Evolutionary conservation across 2,797 vertebrate genomes (phyloP), one percentile per base, ranked within the genome.

Genomic region (Gobionotothen gibberifrons): DNA sequence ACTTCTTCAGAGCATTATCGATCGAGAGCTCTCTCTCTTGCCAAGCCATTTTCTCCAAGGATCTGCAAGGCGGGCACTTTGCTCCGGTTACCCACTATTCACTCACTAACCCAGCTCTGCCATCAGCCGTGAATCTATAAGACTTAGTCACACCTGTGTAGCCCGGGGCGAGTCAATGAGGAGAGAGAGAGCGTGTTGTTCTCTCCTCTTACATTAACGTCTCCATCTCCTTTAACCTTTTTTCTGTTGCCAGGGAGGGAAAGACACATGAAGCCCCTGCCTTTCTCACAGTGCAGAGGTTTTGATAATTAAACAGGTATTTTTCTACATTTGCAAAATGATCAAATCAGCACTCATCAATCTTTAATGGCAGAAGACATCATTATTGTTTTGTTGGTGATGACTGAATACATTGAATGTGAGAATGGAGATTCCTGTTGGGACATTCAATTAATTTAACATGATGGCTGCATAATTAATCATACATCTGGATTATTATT

Each of bases 101-200:
- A 72, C 77, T 71, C 10, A 12, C 79, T 86, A 86, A 85, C 85
- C 81, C 79, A 46, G 69, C 78, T 73, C 67, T 11, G 68, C 81
- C 73, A 59, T 85, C 82, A 79, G 77, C 74, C 47, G 32, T 79
- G 76, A 82, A 88, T 90, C 86, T 71, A 61, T 85, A 81, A 71
- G 83, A 87, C 82, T 84, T 85, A 86, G 87, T 85, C 87, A 85
- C 85, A 88, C 79, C 89, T 87, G 79, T 81, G 79, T 82, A 69
- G 78, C 80, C 72, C 1, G 1, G 78, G 74, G 79, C 81, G 49
- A 62, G 82, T 82, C 72, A 32, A 52, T 48, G 40, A 73, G 51
- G 17, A 74, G 58, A 61, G 53, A 69, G 54, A 4, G 59, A 68
- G 43, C 40, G 51, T 46, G 65, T 78, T 82, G 47, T 81, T 80